Evolutionary conservation across 64 coral and sea anemone species (phyloP).

Genomic region (Montipora capricornis): DNA sequence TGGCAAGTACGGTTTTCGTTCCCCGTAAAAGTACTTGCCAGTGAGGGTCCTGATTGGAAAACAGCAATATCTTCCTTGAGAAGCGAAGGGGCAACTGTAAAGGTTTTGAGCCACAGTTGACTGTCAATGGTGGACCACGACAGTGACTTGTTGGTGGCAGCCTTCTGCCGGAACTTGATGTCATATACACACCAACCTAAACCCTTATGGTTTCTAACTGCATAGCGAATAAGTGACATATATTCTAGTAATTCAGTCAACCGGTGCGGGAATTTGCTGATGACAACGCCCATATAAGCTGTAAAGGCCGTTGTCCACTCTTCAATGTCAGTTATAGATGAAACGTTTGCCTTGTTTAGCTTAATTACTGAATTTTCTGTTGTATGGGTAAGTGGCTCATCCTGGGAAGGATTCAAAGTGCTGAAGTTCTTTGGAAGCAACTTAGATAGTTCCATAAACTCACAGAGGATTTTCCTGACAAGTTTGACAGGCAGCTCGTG

Average conservation of each 20-base stretch:
- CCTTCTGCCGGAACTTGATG: too few relatives aligned
- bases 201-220: slow-evolving; percentile 19
- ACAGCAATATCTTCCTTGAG: slow-evolving; percentile 25
- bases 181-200: slow-evolving; percentile 57
- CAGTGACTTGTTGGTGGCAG: slow-evolving; percentile 12
- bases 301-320: slow-evolving; percentile 23
- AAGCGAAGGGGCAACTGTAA: slow-evolving; percentile 36
- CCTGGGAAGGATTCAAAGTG: neutral
- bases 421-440: neutral
- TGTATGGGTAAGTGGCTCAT: neutral
- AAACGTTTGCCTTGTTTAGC: neutral
- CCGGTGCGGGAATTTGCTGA: neutral
- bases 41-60: slow-evolving; percentile 33
- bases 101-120: slow-evolving; percentile 51
- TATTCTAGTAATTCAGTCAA: neutral
- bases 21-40: neutral
- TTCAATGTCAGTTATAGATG: neutral
- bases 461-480: neutral
- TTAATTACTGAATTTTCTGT: neutral
- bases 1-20: slow-evolving; percentile 34
- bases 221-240: slow-evolving; percentile 48
- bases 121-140: slow-evolving; percentile 30
- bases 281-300: neutral
- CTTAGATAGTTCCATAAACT: neutral
- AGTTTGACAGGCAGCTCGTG: neutral